Percentiles rank a stretch among this genome's conserved stretches.
Conservation (phyloP, 53 echinoderm and acorn worm genomes). For the Glandiceps talaboti region DNA sequence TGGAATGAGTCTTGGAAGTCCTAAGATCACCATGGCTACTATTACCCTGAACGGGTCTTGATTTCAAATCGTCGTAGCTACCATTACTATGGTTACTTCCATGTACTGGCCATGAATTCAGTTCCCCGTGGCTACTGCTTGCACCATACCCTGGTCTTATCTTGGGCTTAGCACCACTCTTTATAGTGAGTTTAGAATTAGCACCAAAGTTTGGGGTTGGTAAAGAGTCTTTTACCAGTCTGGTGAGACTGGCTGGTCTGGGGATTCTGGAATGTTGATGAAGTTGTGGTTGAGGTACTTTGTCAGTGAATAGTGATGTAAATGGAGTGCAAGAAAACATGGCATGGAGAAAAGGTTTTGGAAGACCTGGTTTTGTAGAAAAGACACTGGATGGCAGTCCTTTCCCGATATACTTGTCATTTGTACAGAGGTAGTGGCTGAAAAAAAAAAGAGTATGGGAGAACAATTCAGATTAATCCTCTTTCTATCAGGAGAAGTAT, state of each 20-base stretch:
- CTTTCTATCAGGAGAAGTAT: too few species aligned
- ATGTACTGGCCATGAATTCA: too few species aligned
- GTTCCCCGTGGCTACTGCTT: neutral
- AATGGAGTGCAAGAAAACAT: slow-evolving; percentile 82
- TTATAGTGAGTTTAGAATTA: neutral
- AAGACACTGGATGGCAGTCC: slow-evolving; percentile 68
- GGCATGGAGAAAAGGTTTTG: slow-evolving; percentile 63
- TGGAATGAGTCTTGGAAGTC: neutral
- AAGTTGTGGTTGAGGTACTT: neutral
- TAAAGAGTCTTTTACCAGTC: neutral
- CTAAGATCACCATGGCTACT: too few species aligned
- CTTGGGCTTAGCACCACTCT: neutral
- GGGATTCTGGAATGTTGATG: neutral
- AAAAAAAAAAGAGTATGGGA: slow-evolving; percentile 1
- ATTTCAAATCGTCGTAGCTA: too few species aligned
- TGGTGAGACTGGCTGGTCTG: neutral
- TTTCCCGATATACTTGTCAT: slow-evolving; percentile 34
- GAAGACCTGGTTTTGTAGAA: slow-evolving; percentile 26
- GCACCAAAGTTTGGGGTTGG: neutral
- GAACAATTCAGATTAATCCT: neutral
- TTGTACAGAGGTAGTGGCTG: slow-evolving; percentile 64
- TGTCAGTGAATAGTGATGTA: slow-evolving; percentile 51
- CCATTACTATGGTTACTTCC: too few species aligned
- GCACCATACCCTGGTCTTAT: neutral
- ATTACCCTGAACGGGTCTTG: too few species aligned